These are phyloP conservation scores for Castor canadensis DNA, from an alignment of 2,113 vertebrate species.

Conservation along the genomic window DNA sequence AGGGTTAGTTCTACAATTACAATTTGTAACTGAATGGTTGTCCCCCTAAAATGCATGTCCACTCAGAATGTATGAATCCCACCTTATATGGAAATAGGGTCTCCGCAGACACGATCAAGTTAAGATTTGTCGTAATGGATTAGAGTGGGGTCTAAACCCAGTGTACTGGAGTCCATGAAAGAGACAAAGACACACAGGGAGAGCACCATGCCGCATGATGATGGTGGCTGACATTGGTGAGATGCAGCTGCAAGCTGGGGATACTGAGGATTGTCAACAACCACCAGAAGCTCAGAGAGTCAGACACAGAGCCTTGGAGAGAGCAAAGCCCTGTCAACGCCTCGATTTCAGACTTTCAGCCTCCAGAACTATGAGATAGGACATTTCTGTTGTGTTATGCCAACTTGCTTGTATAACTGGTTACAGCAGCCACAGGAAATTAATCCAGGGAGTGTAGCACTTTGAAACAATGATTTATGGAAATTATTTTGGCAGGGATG, in stretches of 20 bases:
- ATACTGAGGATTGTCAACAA: not conserved
- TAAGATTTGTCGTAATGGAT: not conserved
- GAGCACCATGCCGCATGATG: not conserved
- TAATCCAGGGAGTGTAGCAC: not conserved
- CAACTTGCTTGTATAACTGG: not conserved
- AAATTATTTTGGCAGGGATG: not conserved
- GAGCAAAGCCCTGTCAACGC: rapidly evolving
- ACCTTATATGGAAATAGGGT: not conserved
- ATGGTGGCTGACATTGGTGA: not conserved
- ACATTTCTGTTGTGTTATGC: not conserved
- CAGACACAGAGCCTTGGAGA: not conserved
- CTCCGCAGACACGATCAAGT: not conserved
- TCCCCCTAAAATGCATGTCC: not conserved
- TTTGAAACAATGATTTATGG: not conserved
- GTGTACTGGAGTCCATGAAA: not conserved
- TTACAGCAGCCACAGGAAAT: not conserved
- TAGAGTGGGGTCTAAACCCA: not conserved
- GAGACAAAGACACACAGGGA: not conserved
- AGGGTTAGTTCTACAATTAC: not conserved
- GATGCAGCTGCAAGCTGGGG: not conserved
- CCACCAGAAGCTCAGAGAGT: not conserved
- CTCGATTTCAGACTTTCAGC: not conserved
- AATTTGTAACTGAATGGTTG: not conserved
- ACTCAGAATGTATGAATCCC: not conserved
- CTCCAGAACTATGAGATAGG: not conserved